phyloP scores from a whole-genome alignment of 2,888 invertebrate species.

The Embidobia sp. region DNA sequence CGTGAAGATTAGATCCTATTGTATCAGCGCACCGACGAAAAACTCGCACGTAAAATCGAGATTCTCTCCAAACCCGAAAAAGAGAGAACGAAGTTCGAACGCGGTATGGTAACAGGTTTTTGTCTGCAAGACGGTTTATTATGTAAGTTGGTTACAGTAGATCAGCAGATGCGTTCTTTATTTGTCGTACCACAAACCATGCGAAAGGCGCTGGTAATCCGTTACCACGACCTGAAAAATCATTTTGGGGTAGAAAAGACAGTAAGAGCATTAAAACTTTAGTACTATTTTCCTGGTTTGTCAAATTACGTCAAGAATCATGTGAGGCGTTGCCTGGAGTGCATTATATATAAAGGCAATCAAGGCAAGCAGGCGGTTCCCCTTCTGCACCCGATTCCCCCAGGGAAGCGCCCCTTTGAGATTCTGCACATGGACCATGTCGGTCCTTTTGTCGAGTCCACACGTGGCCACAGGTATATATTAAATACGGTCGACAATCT shows the following conservation, averaged over 20 bases:
- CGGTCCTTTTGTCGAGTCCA: no score
- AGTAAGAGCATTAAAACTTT: neutral
- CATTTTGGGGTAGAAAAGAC: neutral
- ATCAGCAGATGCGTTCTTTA: no score
- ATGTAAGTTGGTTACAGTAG: neutral
- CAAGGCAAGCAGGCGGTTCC: no score
- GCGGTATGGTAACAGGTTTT: neutral
- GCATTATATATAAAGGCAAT: neutral
- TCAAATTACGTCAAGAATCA: neutral
- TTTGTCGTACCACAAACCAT: constrained; percentile 10
- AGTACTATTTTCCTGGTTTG: constrained; percentile 6
- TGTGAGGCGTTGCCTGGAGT: constrained; percentile 2
- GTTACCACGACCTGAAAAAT: constrained; percentile 7
- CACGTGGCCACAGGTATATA: no score
- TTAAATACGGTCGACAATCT: no score
- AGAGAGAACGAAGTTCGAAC: neutral
- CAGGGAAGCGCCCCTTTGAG: neutral
- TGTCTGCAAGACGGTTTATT: constrained; percentile 4
- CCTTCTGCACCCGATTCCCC: neutral
- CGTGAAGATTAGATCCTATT: constrained; percentile 21
- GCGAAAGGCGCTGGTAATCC: constrained; percentile 15
- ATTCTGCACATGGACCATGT: no score
- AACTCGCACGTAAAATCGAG: neutral
- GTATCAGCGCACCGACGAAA: constrained; percentile 3
- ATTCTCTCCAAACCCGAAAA: neutral